Base-by-base conservation (phyloP, 2,113 vertebrate species). In the Falcunculus frontatus region DNA sequence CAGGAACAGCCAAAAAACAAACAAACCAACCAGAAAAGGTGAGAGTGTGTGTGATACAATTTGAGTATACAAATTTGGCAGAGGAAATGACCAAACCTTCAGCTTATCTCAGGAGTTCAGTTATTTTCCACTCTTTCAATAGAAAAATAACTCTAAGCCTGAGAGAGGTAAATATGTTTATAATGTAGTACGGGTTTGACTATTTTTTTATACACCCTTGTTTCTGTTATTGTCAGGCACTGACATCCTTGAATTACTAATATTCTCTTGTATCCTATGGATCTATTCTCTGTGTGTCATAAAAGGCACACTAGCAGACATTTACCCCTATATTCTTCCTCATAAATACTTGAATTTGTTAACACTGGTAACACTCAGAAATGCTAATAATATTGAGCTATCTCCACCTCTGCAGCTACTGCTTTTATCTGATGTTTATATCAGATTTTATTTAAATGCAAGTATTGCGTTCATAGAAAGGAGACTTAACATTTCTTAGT, bases 191-290 rank as follows among this genome's bases (percentile, higher is more conserved):
- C 19, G 9, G 82, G 49, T 97, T 94, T 55, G 22, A 53, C 83
- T 94, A 82, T 29, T 92, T 96, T 93, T 78, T 87, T 87, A 37
- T 89, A 87, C 79, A 33, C 86, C 79, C 69, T 94, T 94, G 73
- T 78, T 91, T 49, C 4, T 95, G 84, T 92, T 97, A 79, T 72
- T 89, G 32, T 88, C 29, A 93, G 63, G 55, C 57, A 56, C 47
- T 96, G 93, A 32, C 80, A 96, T 93, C 89, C 79, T 91, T 97
- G 93, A 95, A 93, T 93, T 91, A 74, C 91, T 94, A 56, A 79
- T 68, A 33, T 82, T 94, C 70, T 85, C 35, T 94, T 83, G 67
- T 74, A 87, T 94, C 78, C 88, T 75, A 17, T 96, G 79, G 85
- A 94, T 92, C 79, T 75, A 26, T 89, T 90, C 69, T 96, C 84